Evolutionary conservation across 1,140 invertebrate genomes (phyloP).

Genomic region (Halotydeus destructor): DNA sequence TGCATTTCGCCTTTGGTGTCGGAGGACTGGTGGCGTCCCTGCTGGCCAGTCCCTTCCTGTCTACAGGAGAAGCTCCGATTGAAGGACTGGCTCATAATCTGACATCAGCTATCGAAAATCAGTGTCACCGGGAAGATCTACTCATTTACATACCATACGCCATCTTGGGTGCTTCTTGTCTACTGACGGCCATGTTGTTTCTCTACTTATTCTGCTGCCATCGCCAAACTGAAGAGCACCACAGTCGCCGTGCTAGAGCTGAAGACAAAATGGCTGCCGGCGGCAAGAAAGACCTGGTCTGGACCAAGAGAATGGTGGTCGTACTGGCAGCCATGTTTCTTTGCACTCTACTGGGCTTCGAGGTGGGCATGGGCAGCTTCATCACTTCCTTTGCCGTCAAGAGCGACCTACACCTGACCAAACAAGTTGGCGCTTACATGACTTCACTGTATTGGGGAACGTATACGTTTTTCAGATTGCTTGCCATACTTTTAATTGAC

Average conservation of each 20-base stretch:
- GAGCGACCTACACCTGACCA: constrained; percentile 21
- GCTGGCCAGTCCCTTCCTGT: constrained; percentile 27
- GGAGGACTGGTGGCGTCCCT: constrained; percentile 31
- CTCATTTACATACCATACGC: no score
- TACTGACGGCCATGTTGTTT: no score
- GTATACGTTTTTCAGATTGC: constrained; percentile 24
- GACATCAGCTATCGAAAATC: neutral
- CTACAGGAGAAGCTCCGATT: neutral
- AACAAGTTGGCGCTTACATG: constrained; percentile 24
- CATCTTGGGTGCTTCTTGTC: no score
- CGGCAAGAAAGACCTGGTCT: no score
- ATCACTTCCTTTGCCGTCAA: constrained; percentile 26
- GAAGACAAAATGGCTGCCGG: neutral
- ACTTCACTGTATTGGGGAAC: constrained; percentile 31
- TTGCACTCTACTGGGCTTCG: constrained; percentile 27
- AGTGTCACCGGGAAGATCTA: no score
- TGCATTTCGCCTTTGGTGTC: constrained; percentile 32
- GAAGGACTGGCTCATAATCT: neutral
- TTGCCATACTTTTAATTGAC: constrained; percentile 25
- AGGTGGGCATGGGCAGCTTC: constrained; percentile 29
- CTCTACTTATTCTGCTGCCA: no score
- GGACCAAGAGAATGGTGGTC: no score
- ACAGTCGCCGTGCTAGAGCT: neutral
- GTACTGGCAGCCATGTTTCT: no score
- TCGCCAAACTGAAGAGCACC: no score